A percentile compares a stretch with the other conserved stretches of the same genome.
Conservation (phyloP, 1,140 invertebrate species). For the Hormaphis cornu region DNA sequence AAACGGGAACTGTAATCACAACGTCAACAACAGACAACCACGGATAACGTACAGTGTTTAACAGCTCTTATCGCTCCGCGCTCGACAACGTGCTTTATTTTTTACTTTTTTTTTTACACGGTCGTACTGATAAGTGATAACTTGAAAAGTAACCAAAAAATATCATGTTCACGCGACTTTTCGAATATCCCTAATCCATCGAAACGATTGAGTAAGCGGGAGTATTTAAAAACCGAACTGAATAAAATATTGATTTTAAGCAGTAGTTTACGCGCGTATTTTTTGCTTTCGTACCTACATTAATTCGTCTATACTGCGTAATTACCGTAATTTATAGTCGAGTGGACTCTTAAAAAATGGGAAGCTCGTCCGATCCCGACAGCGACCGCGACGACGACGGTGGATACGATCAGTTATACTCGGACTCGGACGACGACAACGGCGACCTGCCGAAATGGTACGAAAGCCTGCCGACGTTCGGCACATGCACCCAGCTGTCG, state of each 20-base stretch:
- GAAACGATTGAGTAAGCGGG: too few relatives aligned
- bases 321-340: too few relatives aligned
- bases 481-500: not conserved
- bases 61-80: not conserved
- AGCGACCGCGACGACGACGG: not conserved
- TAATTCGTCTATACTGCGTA: too few relatives aligned
- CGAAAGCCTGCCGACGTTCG: not conserved
- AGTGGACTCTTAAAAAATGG: not conserved
- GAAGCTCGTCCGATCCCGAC: not conserved
- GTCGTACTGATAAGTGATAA: too few relatives aligned
- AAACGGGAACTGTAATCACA: not conserved
- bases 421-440: slow-evolving; percentile 6
- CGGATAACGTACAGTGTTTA: too few relatives aligned
- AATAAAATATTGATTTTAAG: too few relatives aligned
- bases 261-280: too few relatives aligned
- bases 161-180: not conserved
- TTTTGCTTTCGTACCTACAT: too few relatives aligned
- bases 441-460: slow-evolving; percentile 15
- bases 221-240: too few relatives aligned
- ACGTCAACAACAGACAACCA: not conserved
- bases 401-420: slow-evolving; percentile 1
- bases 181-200: not conserved
- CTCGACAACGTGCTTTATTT: too few relatives aligned
- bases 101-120: not conserved
- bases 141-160: slow-evolving; percentile 16